phyloP scores from a whole-genome alignment of 2,113 vertebrate genomes.

The Stercorarius parasiticus region DNA sequence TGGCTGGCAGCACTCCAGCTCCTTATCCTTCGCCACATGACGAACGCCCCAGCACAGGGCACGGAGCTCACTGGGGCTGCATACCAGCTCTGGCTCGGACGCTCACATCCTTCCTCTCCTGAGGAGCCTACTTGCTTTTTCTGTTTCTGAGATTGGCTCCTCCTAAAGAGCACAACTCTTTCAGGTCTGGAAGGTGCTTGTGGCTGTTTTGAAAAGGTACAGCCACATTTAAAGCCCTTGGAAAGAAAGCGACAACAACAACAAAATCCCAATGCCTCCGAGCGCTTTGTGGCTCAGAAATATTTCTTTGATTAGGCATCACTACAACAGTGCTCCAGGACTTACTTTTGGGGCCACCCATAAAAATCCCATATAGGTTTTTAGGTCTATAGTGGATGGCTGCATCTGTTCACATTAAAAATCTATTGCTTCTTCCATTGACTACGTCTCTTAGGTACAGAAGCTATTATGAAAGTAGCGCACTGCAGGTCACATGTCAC shows the following conservation, averaged over 20 bases:
- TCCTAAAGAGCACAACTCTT: neutral
- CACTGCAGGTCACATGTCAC: neutral
- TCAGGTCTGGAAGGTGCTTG: neutral
- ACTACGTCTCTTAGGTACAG: neutral
- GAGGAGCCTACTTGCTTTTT: neutral
- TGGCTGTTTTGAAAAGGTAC: neutral
- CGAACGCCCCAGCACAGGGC: fast-evolving
- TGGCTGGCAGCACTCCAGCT: neutral
- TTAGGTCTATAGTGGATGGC: neutral
- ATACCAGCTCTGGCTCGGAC: neutral
- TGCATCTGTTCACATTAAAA: neutral
- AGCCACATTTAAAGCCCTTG: neutral
- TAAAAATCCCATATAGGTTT: neutral
- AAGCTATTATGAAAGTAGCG: neutral
- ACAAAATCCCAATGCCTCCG: neutral
- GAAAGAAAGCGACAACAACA: neutral
- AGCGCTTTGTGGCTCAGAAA: neutral
- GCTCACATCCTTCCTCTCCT: neutral
- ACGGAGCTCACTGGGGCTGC: neutral
- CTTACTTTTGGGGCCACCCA: neutral
- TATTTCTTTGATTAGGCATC: neutral
- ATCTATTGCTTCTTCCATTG: neutral
- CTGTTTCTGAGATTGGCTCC: fast-evolving
- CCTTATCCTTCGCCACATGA: fast-evolving
- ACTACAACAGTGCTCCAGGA: neutral